Percentiles rank a stretch among this genome's conserved stretches.
Conservation (phyloP, 2,113 vertebrate genomes). For the Engraulis encrasicolus region DNA sequence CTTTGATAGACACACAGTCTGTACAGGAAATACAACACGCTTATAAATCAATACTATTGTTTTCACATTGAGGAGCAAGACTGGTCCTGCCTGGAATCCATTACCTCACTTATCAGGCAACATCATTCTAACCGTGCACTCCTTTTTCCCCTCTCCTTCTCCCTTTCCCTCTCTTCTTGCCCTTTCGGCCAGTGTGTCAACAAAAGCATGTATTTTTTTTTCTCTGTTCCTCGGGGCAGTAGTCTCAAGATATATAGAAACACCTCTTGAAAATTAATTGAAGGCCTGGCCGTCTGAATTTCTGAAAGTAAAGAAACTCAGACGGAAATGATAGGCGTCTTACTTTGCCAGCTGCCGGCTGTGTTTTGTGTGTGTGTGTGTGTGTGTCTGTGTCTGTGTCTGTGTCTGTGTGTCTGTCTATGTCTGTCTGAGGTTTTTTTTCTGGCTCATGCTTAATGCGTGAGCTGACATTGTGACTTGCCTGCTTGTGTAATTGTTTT, state of each 20-base stretch:
- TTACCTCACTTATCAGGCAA: constrained; percentile 64
- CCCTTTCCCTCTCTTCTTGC: constrained; percentile 33
- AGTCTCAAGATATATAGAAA: constrained; percentile 41
- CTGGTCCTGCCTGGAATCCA: constrained; percentile 68
- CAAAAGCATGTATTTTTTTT: constrained; percentile 41
- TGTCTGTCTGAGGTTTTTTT: constrained; percentile 34
- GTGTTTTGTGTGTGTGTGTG: constrained; percentile 43
- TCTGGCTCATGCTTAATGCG: constrained; percentile 41
- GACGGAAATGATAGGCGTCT: constrained; percentile 45
- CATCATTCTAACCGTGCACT: constrained; percentile 53
- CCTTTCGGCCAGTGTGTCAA: constrained; percentile 46
- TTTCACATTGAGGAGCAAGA: constrained; percentile 65
- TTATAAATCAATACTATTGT: constrained; percentile 70
- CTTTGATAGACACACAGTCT: constrained; percentile 66
- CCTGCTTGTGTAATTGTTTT: constrained; percentile 54
- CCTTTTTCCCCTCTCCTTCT: constrained; percentile 30
- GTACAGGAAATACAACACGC: constrained; percentile 69
- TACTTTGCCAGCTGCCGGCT: constrained; percentile 33
- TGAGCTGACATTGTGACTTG: constrained; percentile 38
- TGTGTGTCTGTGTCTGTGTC: constrained; percentile 31
- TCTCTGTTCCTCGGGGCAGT: constrained; percentile 52
- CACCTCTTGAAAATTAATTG: constrained; percentile 51
- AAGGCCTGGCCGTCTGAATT: constrained; percentile 45
- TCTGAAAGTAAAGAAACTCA: constrained; percentile 47
- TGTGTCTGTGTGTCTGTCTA: background rate